Evolutionary conservation across 2,888 invertebrate genomes (phyloP).

Genomic region (Sipunculus nudus): DNA sequence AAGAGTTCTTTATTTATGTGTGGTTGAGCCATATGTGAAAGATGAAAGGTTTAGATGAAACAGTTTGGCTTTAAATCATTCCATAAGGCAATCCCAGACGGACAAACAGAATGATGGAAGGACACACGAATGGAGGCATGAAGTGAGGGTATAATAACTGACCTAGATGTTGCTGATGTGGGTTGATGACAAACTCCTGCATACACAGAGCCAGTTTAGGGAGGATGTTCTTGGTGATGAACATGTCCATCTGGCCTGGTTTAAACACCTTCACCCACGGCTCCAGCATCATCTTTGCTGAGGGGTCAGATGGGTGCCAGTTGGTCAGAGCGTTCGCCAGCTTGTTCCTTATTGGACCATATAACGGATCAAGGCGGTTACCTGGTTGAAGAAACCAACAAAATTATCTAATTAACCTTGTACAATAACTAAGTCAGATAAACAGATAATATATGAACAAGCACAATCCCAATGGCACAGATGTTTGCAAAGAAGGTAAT

Average conservation of each 20-base stretch:
- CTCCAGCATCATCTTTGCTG: constrained; percentile 88
- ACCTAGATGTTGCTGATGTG: constrained; percentile 63
- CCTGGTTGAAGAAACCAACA: too few species aligned
- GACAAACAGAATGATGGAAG: too few species aligned
- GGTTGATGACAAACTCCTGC: constrained; percentile 63
- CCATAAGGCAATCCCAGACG: too few species aligned
- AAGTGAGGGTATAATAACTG: constrained; percentile 21
- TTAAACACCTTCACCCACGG: constrained; percentile 88
- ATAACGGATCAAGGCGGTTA: constrained; percentile 72
- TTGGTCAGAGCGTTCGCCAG: constrained; percentile 86
- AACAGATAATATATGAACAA: neutral
- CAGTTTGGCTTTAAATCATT: too few species aligned
- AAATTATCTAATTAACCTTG: too few species aligned
- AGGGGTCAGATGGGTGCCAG: constrained; percentile 95
- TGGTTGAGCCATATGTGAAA: too few species aligned
- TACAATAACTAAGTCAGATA: too few species aligned
- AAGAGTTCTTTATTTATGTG: too few species aligned
- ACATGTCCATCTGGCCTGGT: constrained; percentile 76
- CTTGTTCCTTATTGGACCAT: constrained; percentile 91
- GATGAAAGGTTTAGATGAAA: too few species aligned
- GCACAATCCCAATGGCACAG: too few species aligned
- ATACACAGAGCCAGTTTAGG: constrained; percentile 63
- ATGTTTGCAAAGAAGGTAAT: too few species aligned
- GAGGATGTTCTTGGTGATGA: constrained; percentile 78
- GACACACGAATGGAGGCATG: too few species aligned